Percentiles rank a stretch among this genome's conserved stretches.
Evolutionary conservation across 2,113 vertebrate species (phyloP).

Genomic region (Nicator chloris): DNA sequence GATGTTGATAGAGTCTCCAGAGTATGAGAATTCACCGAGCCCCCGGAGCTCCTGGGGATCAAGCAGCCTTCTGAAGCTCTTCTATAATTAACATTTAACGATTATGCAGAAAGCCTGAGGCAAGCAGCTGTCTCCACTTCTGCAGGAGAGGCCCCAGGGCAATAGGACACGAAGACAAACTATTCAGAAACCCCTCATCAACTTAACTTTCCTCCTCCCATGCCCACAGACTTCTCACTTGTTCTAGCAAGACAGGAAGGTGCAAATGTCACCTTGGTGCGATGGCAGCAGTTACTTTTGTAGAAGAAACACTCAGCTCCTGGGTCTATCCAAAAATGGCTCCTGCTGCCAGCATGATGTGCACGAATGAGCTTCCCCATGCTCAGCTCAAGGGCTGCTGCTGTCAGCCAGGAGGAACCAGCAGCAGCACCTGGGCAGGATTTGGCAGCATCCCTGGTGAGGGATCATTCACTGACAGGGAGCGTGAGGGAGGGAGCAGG

Average conservation of each 20-base stretch:
- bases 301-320: neutral
- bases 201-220: neutral
- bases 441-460: neutral
- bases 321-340: neutral
- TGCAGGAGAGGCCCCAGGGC: neutral
- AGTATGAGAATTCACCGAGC: neutral
- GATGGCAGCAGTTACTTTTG: neutral
- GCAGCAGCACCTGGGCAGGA: neutral
- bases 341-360: accelerated
- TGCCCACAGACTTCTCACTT: neutral
- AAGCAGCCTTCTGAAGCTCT: neutral
- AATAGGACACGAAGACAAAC: neutral
- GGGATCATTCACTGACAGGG: neutral
- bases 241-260: neutral
- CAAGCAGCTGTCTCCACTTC: constrained; percentile 22
- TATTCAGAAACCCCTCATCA: neutral
- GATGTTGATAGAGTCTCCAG: neutral
- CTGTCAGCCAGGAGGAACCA: neutral
- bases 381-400: neutral
- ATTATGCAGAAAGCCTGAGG: neutral
- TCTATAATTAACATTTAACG: neutral
- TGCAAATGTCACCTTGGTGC: neutral
- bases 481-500: neutral
- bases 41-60: neutral
- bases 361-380: accelerated